Percentiles rank a stretch among this genome's conserved stretches.
phyloP scores from a whole-genome alignment of 2,888 invertebrate species.

The Rotaria socialis region DNA sequence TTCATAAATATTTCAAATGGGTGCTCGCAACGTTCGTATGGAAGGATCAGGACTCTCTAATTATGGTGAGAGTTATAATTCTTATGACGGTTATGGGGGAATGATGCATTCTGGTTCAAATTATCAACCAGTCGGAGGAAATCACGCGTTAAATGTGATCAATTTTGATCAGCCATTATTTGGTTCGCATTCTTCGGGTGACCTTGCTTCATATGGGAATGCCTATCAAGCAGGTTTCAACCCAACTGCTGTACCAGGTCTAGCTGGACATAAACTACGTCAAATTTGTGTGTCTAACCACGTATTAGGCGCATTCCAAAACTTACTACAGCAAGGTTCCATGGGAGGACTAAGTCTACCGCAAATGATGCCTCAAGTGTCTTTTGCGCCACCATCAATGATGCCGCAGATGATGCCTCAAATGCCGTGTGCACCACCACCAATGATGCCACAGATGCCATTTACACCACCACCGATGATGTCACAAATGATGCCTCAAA shows the following conservation, averaged over 20 bases:
- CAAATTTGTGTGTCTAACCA: neutral
- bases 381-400: too few relatives aligned
- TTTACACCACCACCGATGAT: neutral
- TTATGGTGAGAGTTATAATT: neutral
- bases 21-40: neutral
- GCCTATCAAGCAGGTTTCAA: neutral
- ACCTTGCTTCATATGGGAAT: neutral
- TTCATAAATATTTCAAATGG: neutral
- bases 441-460: neutral
- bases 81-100: neutral
- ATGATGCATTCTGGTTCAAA: neutral
- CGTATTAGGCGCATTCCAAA: neutral
- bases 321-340: neutral
- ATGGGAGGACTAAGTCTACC: neutral
- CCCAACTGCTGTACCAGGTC: neutral
- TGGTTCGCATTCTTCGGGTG: neutral
- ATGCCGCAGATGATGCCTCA: neutral
- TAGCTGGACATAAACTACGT: neutral
- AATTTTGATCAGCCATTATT: neutral
- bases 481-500: neutral
- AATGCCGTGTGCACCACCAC: neutral
- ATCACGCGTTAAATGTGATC: neutral
- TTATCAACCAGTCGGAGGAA: neutral
- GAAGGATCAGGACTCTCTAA: neutral
- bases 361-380: neutral